Base-by-base conservation (phyloP, 1,140 invertebrate species). In the Gonatopus flavifemur region DNA sequence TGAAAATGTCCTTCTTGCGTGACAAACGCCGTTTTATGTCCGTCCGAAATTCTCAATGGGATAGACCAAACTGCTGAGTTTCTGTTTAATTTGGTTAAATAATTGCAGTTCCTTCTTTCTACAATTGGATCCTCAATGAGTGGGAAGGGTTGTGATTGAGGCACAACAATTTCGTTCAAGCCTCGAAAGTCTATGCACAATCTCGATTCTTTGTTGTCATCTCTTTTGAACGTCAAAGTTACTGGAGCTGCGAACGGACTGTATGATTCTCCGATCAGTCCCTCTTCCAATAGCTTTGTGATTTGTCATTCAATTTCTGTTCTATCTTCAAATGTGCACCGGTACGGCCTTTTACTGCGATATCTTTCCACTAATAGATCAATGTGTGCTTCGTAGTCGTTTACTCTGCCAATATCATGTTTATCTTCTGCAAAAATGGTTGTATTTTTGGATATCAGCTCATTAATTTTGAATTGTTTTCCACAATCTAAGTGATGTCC, bases 281-380 rank as follows among this genome's bases (percentile, higher is more conserved):
- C 12, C 12, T 28, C 12, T 12, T 28, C 25, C 25, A 28, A 28
- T 28, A 28, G 12, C 12, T 28, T 28, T 12, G 25, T 12, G 12
- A 12, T 12, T 12, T 28, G 25, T 6, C 12, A 6, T 28, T 28
- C 25, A 12, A 28, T 28, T 12, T 28, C 25, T 12, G 6, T 28
- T 28, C 12, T 28, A 42, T 57, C 54, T 43, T 21, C 15, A 20
- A 47, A 20, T 2, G 54, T 44, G 35, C 49, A 57, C 33, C 25
- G 25, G 12, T 28, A 28, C 12, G 25, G 25, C 12, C 25, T 28
- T 28, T 28, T 28, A 12, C 25, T 28, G 25, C 25, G 12, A 28
- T 28, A 28, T 28, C 12, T 28, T 28, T 28, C 25, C 12, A 28
- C 12, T 28, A 28, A 12, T 28, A 28, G 25, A 28, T 37, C 35